Base-by-base conservation (phyloP, 2,797 vertebrate species). In the Alcedo atthis region DNA sequence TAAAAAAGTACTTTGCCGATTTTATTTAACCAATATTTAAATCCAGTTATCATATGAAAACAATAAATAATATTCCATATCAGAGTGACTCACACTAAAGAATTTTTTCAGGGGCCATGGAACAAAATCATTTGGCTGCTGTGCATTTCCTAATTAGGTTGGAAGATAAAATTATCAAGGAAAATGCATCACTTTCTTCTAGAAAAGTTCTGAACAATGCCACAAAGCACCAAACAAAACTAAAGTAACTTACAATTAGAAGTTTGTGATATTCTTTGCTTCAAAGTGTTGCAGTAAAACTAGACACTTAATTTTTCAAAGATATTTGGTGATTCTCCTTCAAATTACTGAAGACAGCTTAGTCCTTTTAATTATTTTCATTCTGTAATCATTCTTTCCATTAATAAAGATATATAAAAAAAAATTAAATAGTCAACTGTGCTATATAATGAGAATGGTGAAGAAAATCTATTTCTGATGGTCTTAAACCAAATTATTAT, bases 1-100 rank as follows among this genome's bases (percentile, higher is more conserved):
- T 15, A 40, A 40, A 40, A 40, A 40, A 40, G 37, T 40, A 15
- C 37, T 40, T 40, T 40, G 55, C 21, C 49, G 48, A 25, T 66
- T 89, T 92, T 82, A 76, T 69, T 66, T 85, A 80, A 45, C 17
- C 43, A 87, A 42, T 61, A 73, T 85, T 94, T 63, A 80, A 76
- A 59, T 58, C 28, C 12, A 82, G 43, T 70, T 87, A 74, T 59
- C 14, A 48, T 67, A 79, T 25, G 45, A 86, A 85, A 90, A 62
- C 48, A 87, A 69, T 64, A 84, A 88, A 79, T 71, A 86, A 66
- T 42, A 85, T 48, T 62, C 16, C 26, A 5, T 46, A 82, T 73
- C 68, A 57, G 46, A 66, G 14, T 67, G 64, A 87, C 16, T 70
- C 42, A 82, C 33, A 63, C 14, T 33, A 25, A 15, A 69, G 17